A percentile compares a stretch with the other conserved stretches of the same genome.
These are phyloP conservation scores for Dione juno DNA, from an alignment of 2,888 invertebrate species.

Conservation along the genomic window DNA sequence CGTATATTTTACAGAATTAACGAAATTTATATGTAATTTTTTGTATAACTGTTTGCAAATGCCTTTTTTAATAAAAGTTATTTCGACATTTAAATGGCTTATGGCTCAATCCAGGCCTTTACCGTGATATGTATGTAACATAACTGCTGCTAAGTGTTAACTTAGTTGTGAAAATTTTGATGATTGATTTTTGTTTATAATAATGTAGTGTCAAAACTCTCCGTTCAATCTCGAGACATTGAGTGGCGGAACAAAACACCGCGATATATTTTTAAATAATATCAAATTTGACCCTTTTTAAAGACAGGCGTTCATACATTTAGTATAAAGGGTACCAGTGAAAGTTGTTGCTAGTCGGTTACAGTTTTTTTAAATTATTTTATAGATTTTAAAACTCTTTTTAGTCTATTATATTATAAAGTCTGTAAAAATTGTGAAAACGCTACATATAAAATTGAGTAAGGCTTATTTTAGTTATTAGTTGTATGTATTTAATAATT, in stretches of 20 bases:
- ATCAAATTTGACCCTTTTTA: neutral
- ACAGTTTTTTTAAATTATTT: constrained; percentile 6
- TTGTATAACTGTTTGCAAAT: too few relatives aligned
- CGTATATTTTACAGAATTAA: too few relatives aligned
- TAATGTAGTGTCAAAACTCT: neutral
- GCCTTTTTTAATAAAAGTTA: too few relatives aligned
- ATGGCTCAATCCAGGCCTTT: too few relatives aligned
- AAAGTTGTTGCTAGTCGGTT: constrained; percentile 23
- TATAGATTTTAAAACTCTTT: neutral
- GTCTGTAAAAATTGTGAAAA: constrained; percentile 9
- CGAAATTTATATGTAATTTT: too few relatives aligned
- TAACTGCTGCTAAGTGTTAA: too few relatives aligned
- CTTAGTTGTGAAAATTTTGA: too few relatives aligned
- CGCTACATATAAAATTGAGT: neutral
- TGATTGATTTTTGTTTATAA: too few relatives aligned
- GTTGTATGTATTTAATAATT: neutral
- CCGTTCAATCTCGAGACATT: neutral
- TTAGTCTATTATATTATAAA: neutral
- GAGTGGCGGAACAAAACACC: neutral
- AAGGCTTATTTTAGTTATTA: neutral
- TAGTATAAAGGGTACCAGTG: constrained; percentile 11
- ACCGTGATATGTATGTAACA: too few relatives aligned
- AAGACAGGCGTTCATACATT: neutral
- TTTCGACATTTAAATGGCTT: too few relatives aligned
- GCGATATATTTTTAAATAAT: neutral